Base-by-base conservation (phyloP, 2,888 invertebrate species). In the Zhengitettix transpicula region DNA sequence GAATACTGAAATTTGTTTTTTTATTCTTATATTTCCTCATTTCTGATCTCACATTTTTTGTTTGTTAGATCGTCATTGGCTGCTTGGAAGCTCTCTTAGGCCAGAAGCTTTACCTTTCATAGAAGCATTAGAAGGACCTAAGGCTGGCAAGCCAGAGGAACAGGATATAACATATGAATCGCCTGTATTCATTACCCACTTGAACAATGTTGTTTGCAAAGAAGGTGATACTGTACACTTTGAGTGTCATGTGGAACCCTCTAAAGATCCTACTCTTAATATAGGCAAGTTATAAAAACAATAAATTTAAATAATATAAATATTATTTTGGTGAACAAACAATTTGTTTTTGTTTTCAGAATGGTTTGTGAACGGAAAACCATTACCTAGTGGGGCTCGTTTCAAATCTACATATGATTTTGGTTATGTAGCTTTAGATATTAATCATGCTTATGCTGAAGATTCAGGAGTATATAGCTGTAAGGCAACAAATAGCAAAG, bases 371-470 rank as follows among this genome's bases (percentile, higher is more conserved):
- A 95, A 99, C 72, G 95, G 91, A 52, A 85, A 90, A 71, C 87
- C 91, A 12, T 74, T 99, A 61, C 89, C 88, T 65, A 83, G 83
- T 65, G 96, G 93, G 41, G 84, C 95, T 56, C 85, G 95, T 71
- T 96, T 88, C 72, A 91, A 92, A 74, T 87, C 90, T 40, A 89
- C 87, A 15, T 91, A 94, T 70, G 98, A 99, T 72, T 98, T 99
- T 73, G 98, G 98, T 60, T 94, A 89, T 70, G 91, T 97, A 11
- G 85, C 94, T 15, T 77, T 99, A 67, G 95, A 96, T 70, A 82
- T 96, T 64, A 84, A 80, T 59, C 89, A 90, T 66, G 83, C 88
- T 0, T 92, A 94, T 69, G 87, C 89, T 64, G 91, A 94, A 76
- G 94, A 96, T 74, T 92, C 91, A 59, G 96, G 95, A 56, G 82